Evolutionary conservation across 2,797 vertebrate genomes (phyloP).

Genomic region (Typhlichthys eigenmanni): DNA sequence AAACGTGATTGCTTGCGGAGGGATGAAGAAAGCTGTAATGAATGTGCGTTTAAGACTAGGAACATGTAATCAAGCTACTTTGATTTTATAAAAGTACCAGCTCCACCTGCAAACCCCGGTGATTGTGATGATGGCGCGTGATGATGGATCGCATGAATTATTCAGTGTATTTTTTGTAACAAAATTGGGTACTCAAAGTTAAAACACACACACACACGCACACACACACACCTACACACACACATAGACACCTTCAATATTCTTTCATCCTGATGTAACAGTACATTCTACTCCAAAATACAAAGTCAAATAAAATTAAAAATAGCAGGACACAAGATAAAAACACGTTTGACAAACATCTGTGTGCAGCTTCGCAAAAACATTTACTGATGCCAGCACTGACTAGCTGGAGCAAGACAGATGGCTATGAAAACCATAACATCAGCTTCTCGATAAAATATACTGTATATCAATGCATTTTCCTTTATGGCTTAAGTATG

Average conservation of each 20-base stretch:
- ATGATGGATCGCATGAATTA: background rate
- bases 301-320: background rate
- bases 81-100: conserved; percentile 11
- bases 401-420: conserved; percentile 23
- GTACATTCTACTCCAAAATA: conserved; percentile 34
- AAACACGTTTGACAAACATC: conserved; percentile 19
- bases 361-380: conserved; percentile 39
- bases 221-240: conserved; percentile 9
- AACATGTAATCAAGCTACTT: background rate
- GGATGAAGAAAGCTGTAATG: background rate
- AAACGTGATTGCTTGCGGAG: background rate
- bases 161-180: background rate
- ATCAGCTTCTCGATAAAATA: too few species aligned
- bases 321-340: conserved; percentile 17
- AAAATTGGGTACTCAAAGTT: conserved; percentile 14
- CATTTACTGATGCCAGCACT: conserved; percentile 29
- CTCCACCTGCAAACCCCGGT: conserved; percentile 14
- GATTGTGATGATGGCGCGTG: conserved; percentile 5
- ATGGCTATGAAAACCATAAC: conserved; percentile 10
- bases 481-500: too few species aligned
- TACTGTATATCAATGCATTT: too few species aligned
- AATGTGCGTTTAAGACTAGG: background rate
- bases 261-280: conserved; percentile 45
- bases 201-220: background rate
- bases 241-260: conserved; percentile 13